These are phyloP conservation scores for Dyspetes luteomarginatus DNA, from an alignment of 2,888 invertebrate genomes.

Conservation along the genomic window DNA sequence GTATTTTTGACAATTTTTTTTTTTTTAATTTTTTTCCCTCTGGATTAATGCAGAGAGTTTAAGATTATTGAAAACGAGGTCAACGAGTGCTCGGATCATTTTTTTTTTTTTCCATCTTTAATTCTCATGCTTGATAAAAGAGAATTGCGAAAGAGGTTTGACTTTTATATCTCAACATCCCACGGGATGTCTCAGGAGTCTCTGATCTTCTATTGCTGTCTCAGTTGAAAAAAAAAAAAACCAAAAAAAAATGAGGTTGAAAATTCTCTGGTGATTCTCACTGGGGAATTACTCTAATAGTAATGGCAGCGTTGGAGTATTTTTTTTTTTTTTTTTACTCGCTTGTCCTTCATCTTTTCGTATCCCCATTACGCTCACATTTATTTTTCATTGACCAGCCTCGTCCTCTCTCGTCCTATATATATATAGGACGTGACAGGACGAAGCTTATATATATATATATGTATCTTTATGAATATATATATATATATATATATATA, in stretches of 20 bases:
- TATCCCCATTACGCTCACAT: slow-evolving; percentile 19
- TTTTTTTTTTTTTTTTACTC: slow-evolving; percentile 33
- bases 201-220: slow-evolving; percentile 70
- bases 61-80: slow-evolving; percentile 6
- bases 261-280: slow-evolving; percentile 54
- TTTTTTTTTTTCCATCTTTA: slow-evolving; percentile 11
- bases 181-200: slow-evolving; percentile 56
- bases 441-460: no score
- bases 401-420: neutral
- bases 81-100: neutral
- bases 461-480: no score
- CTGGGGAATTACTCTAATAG: slow-evolving; percentile 42
- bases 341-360: slow-evolving; percentile 59
- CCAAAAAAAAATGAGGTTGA: slow-evolving; percentile 48
- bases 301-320: slow-evolving; percentile 35
- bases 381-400: slow-evolving; percentile 40
- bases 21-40: neutral
- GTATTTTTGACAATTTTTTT: neutral
- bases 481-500: no score
- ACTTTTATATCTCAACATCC: slow-evolving; percentile 59
- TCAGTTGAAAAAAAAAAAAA: slow-evolving; percentile 63
- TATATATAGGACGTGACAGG: neutral
- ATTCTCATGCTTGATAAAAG: slow-evolving; percentile 26
- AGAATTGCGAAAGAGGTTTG: slow-evolving; percentile 31
- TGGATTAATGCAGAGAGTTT: neutral